These are phyloP conservation scores for Chrysina gloriosa DNA, from an alignment of 2,888 invertebrate genomes.

Conservation along the genomic window DNA sequence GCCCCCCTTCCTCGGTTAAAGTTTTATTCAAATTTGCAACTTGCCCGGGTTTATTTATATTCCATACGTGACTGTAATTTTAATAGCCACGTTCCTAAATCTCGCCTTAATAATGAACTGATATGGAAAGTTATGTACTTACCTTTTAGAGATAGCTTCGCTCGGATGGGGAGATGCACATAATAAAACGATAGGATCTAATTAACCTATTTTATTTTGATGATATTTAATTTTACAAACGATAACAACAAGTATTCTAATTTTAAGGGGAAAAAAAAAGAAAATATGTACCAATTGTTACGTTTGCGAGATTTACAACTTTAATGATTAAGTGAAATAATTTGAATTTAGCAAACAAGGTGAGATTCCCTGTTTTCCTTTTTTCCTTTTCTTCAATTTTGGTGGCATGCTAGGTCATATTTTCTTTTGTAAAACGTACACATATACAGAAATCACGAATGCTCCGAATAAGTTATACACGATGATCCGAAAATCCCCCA, in stretches of 20 bases:
- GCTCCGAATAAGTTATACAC: too few species aligned
- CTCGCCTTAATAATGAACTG: neutral
- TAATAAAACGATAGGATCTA: neutral
- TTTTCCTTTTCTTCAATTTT: neutral
- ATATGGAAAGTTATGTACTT: neutral
- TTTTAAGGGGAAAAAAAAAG: neutral
- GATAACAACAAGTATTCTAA: conserved; percentile 14
- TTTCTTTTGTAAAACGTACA: neutral
- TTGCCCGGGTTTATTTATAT: neutral
- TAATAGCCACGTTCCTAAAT: neutral
- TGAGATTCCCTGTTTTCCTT: too few species aligned
- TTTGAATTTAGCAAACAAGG: too few species aligned
- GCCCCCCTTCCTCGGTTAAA: neutral
- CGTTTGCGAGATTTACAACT: too few species aligned
- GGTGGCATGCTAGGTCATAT: neutral
- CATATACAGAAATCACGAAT: neutral
- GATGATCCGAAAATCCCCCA: too few species aligned
- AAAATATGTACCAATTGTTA: conserved; percentile 8
- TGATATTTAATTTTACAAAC: conserved; percentile 28
- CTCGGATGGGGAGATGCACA: neutral
- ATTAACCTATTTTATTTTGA: conserved; percentile 32
- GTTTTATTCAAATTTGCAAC: conserved; percentile 13
- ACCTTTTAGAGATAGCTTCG: neutral
- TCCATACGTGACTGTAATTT: conserved; percentile 12
- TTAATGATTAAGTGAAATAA: too few species aligned